Conservation (phyloP, 1,140 invertebrate genomes). For the Acarapis woodi region DNA sequence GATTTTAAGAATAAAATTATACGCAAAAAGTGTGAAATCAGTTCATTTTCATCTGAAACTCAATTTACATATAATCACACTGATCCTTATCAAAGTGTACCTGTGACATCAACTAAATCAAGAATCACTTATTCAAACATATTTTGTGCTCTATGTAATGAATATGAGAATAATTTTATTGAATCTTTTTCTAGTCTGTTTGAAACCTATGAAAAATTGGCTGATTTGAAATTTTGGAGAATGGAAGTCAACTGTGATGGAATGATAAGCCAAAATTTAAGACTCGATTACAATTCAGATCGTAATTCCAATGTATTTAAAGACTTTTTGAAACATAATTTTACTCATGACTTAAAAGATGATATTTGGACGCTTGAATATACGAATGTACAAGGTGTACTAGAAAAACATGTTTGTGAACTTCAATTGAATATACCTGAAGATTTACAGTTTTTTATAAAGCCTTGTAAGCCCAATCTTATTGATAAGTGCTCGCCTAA, state of each 20-base stretch:
- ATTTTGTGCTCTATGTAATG: constrained; percentile 27
- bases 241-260: neutral
- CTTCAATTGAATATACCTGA: neutral
- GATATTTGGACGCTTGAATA: too few species aligned
- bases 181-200: too few species aligned
- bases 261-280: neutral
- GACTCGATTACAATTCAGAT: neutral
- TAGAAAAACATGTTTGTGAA: neutral
- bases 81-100: constrained; percentile 19
- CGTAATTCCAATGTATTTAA: neutral
- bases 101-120: constrained; percentile 18
- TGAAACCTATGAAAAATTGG: neutral
- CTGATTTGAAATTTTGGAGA: neutral
- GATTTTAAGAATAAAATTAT: neutral
- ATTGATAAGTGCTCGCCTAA: neutral
- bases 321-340: neutral
- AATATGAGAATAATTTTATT: too few species aligned
- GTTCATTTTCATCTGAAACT: too few species aligned
- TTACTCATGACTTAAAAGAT: too few species aligned
- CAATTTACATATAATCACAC: too few species aligned
- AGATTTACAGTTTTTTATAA: neutral
- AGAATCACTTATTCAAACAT: constrained; percentile 24
- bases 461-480: neutral
- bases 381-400: too few species aligned
- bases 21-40: neutral